Evolutionary conservation across 2,888 invertebrate genomes (phyloP), one percentile per base, ranked within the genome.

Genomic region (Hirtodrosophila confusa): DNA sequence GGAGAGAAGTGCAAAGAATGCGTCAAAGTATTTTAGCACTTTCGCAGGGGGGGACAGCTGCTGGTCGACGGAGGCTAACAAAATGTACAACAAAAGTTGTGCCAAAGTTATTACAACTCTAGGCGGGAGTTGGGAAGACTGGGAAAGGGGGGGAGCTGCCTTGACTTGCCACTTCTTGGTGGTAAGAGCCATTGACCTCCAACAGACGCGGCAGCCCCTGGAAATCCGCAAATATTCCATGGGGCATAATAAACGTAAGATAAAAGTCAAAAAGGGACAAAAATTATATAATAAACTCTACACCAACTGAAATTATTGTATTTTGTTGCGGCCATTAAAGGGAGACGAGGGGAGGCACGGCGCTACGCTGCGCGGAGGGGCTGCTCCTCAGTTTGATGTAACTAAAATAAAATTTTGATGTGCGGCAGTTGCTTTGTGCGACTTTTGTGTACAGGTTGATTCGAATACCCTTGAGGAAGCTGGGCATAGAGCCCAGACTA

Each of bases 211-310:
- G 36, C 68, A 62, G 70, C 72, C 70, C 66, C 76, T 68, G 76
- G 53, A 71, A 78, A 75, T 73, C 86, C 72, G 57, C 69, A 80
- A 86, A 86, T 31, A 31, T 85, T 86, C 85, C 85, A 78, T 79
- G 69, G 87, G 85, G 85, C 80, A 85, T 82, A 86, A 86, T 86
- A 86, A 86, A 86, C 85, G 85, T 76, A 85, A 86, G 87, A 86
- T 86, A 86, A 86, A 86, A 86, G 85, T 85, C 87, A 82, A 82
- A 80, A 80, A 85, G 85, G 86, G 86, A 85, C 86, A 85, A 73
- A 79, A 86, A 86, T 86, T 86, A 86, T 80, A 82, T 86, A 86
- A 86, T 85, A 86, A 85, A 85, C 86, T 80, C 69, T 75, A 69
- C 72, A 72, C 56, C 70, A 83, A 85, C 72, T 83, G 70, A 79